phyloP scores from a whole-genome alignment of 1,140 invertebrate genomes.

The Belonocnema kinseyi region DNA sequence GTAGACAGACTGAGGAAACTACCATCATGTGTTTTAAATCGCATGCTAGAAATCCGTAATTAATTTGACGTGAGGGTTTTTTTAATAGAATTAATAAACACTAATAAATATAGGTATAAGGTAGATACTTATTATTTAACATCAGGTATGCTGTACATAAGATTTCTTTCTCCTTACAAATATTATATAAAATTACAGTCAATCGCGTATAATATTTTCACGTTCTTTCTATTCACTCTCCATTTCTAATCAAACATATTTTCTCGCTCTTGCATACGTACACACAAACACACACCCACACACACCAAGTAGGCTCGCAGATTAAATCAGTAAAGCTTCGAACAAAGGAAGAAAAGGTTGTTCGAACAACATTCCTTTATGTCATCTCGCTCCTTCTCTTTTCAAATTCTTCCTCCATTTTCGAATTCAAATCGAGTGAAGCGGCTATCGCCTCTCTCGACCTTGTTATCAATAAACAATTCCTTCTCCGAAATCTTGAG shows the following conservation, averaged over 20 bases:
- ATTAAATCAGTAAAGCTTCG: constrained; percentile 32
- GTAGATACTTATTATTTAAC: constrained; percentile 73
- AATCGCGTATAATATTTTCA: constrained; percentile 67
- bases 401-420: not conserved
- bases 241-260: constrained; percentile 38
- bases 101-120: constrained; percentile 59
- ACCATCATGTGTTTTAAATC: too few species aligned
- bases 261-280: constrained; percentile 33
- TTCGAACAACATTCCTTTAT: constrained; percentile 23
- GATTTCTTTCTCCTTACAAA: constrained; percentile 74
- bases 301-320: constrained; percentile 37
- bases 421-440: not conserved
- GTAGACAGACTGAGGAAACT: too few species aligned
- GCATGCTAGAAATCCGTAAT: not conserved
- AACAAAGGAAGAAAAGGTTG: constrained; percentile 44
- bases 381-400: constrained; percentile 8
- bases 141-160: constrained; percentile 75
- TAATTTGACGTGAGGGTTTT: not conserved
- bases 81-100: not conserved
- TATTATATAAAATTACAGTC: constrained; percentile 76
- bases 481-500: not conserved
- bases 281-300: constrained; percentile 37
- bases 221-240: constrained; percentile 55
- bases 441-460: not conserved
- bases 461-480: constrained; percentile 1